Evolutionary conservation across 2,797 vertebrate genomes (phyloP), one percentile per base, ranked within the genome.

Genomic region (Malacoctenus gilli): DNA sequence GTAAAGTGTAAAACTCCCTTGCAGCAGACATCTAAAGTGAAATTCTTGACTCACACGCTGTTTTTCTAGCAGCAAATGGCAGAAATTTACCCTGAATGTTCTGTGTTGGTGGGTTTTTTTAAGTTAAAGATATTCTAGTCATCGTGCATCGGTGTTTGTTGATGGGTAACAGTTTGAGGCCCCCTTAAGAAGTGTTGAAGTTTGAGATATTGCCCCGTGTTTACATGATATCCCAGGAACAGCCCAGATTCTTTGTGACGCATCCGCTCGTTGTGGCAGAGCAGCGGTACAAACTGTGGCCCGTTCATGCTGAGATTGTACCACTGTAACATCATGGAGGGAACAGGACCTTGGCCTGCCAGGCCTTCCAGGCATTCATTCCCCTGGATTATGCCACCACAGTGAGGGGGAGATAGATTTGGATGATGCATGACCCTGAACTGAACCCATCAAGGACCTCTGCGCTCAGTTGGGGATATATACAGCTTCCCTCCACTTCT

Each of bases 261-360:
- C 18, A 1, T 38, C 25, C 34, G 34, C 21, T 50, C 47, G 30
- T n/a, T n/a, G n/a, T n/a, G n/a, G n/a, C n/a, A n/a, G 43, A 22
- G 46, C 40, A 23, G 37, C 4, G 36, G 40, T n/a, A 25, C 44
- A 54, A 35, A 4, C 20, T 66, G 50, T 16, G 42, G 48, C 63
- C 31, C 18, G 40, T 47, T 55, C 38, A 43, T 46, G 58, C 53
- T 64, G 42, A 42, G 62, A 49, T 0, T 57, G 52, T 15, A 47
- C 36, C 21, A 41, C 12, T 44, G 59, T 57, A 55, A 21, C 69
- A 53, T 53, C 38, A 46, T 21, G 42, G 31, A 56, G 39, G 60
- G 32, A n/a, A 32, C 20, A 22, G 52, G 68, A 74, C 79, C 71
- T 72, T 76, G 83, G 71, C 72, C 68, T 79, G 74, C 34, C 44